These are phyloP conservation scores for Koerneria pararmatus DNA, from an alignment of 2,888 invertebrate genomes.

Conservation along the genomic window DNA sequence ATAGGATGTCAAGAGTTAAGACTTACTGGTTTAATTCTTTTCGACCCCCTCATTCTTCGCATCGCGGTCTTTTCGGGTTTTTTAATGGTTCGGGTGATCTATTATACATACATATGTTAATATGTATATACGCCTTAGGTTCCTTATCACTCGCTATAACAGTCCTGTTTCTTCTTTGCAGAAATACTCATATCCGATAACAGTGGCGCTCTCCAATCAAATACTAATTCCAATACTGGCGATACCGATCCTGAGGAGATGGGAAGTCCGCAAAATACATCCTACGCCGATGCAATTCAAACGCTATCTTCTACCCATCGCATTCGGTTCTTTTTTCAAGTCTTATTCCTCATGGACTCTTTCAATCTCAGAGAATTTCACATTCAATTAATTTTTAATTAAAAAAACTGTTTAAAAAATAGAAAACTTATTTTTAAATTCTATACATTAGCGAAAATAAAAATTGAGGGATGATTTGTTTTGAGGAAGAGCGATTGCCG, in stretches of 20 bases:
- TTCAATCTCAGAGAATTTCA: not conserved
- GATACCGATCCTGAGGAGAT: constrained; percentile 33
- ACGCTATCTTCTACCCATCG: constrained; percentile 41
- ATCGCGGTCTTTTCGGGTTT: not conserved
- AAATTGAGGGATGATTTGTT: no score
- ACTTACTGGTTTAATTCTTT: not conserved
- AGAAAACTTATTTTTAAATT: no score
- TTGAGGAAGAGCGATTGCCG: constrained; percentile 21
- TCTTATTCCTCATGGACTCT: constrained; percentile 2
- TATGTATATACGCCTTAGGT: not conserved
- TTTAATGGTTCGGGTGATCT: no score
- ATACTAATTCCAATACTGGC: constrained; percentile 43
- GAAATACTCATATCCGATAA: constrained; percentile 48
- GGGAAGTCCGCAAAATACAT: constrained; percentile 26
- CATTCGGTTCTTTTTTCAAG: constrained; percentile 25
- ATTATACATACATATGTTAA: no score
- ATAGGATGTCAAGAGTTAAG: not conserved
- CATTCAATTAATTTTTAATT: constrained; percentile 3
- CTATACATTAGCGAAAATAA: no score
- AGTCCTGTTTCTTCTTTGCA: constrained; percentile 20
- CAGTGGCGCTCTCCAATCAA: constrained; percentile 44
- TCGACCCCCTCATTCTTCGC: not conserved
- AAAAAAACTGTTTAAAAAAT: no score
- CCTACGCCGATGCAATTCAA: constrained; percentile 25
- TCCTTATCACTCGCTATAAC: not conserved